These are phyloP conservation scores for Okamejei kenojei DNA, from an alignment of 2,797 vertebrate species.

Conservation along the genomic window DNA sequence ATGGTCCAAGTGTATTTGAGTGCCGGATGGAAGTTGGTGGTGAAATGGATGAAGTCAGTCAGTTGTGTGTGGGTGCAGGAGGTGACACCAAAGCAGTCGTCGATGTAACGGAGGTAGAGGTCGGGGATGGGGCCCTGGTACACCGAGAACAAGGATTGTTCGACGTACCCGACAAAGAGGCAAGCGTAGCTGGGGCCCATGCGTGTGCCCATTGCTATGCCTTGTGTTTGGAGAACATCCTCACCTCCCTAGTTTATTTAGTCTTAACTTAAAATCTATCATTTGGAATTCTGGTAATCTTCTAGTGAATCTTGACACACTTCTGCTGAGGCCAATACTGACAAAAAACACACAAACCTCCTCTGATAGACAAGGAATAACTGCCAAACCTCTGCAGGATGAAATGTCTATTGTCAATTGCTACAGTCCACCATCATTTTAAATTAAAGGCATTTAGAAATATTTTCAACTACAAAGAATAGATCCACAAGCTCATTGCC, in stretches of 20 bases:
- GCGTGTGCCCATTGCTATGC: too few relatives aligned
- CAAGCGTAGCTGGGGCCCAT: too few relatives aligned
- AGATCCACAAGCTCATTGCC: not conserved
- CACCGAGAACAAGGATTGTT: too few relatives aligned
- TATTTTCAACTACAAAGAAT: not conserved
- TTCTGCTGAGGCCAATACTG: not conserved
- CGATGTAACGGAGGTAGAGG: too few relatives aligned
- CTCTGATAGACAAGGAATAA: not conserved
- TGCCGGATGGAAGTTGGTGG: too few relatives aligned
- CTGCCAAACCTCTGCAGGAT: not conserved
- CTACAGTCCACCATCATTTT: not conserved
- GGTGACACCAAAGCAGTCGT: too few relatives aligned
- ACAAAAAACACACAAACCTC: not conserved
- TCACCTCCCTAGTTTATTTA: not conserved
- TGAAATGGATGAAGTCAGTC: too few relatives aligned
- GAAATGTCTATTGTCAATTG: conserved; percentile 10
- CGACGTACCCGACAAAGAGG: too few relatives aligned
- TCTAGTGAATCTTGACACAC: not conserved
- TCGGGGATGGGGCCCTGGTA: too few relatives aligned
- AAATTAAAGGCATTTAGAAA: not conserved
- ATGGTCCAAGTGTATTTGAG: too few relatives aligned
- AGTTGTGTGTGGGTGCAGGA: too few relatives aligned
- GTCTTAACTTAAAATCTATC: not conserved
- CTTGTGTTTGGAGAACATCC: too few relatives aligned
- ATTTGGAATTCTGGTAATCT: not conserved